Base-by-base conservation (phyloP, 2,797 vertebrate genomes). In the Chelonia mydas region DNA sequence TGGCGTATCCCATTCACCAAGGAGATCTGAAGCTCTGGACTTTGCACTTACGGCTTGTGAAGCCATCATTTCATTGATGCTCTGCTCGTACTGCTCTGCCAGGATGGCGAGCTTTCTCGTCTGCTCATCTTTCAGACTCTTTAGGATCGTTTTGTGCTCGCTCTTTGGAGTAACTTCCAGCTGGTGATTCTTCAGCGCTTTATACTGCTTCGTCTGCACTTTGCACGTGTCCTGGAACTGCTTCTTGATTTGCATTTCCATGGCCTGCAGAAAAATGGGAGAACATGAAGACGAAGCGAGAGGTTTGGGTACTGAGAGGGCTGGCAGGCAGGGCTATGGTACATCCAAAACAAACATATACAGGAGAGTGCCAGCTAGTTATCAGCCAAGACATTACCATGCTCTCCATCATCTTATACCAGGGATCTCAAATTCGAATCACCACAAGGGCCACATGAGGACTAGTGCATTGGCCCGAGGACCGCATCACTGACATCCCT, bases 201-300 rank as follows among this genome's bases (percentile, higher is more conserved):
- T 99, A 98, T 99, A 99, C 99, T 99, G 99, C 98, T 99, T 99
- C 89, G 99, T 99, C 98, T 99, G 99, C 96, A 99, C 99, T 98
- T 99, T 99, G 98, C 99, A 99, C n/a, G 99, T 99, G 97, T 99
- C 99, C 98, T 99, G 99, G 98, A 99, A 99, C 98, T 99, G 99
- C 98, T 99, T 99, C 98, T 99, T 99, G 96, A 99, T 99, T 98
- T 99, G 99, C 99, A 99, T 99, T 99, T 99, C 99, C 99, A 99
- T 98, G 94, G 98, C 99, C 99, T 99, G 98, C 84, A 72, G 87
- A 81, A 90, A 91, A 94, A 96, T 53, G 91, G 50, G 88, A 94
- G 0, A 87, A 53, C 2, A 72, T 89, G 86, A 97, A 91, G 91
- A 82, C 1, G 78, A 5, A 1, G 0, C 1, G 93, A 89, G 79